Percentiles rank a stretch among this genome's conserved stretches.
phyloP scores from a whole-genome alignment of 2,888 invertebrate species.

The Hypomecis punctinalis region DNA sequence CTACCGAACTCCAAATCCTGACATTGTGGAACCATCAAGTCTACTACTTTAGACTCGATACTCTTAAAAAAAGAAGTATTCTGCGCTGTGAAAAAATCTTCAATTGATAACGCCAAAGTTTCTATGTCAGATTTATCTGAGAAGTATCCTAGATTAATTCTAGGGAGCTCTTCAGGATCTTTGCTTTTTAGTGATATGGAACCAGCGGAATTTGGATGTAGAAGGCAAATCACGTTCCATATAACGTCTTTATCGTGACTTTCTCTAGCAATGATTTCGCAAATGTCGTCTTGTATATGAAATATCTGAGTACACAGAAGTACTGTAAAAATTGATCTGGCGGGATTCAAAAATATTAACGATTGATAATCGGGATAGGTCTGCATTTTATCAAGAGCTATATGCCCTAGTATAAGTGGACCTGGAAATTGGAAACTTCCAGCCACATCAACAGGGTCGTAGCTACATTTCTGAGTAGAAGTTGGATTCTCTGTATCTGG shows the following conservation, averaged over 20 bases:
- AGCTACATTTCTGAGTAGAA: background rate
- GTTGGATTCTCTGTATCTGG: background rate
- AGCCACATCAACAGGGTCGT: slow-evolving; percentile 28
- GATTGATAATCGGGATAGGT: slow-evolving; percentile 63
- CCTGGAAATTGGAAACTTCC: slow-evolving; percentile 53
- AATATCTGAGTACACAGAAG: slow-evolving; percentile 52
- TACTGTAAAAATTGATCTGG: slow-evolving; percentile 46
- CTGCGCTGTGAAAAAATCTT: slow-evolving; percentile 51
- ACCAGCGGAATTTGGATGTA: slow-evolving; percentile 63
- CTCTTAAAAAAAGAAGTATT: slow-evolving; percentile 54
- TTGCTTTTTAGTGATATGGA: slow-evolving; percentile 49
- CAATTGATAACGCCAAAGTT: slow-evolving; percentile 46
- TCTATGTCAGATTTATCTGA: slow-evolving; percentile 52
- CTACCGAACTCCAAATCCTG: slow-evolving; percentile 43
- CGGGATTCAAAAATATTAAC: slow-evolving; percentile 48
- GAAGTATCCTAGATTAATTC: slow-evolving; percentile 52
- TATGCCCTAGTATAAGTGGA: slow-evolving; percentile 56
- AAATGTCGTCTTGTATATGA: slow-evolving; percentile 49
- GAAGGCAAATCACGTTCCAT: slow-evolving; percentile 47
- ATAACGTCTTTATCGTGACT: slow-evolving; percentile 42
- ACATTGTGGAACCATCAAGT: slow-evolving; percentile 50
- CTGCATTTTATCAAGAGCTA: slow-evolving; percentile 56
- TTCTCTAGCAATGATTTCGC: slow-evolving; percentile 47
- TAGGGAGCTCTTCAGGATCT: slow-evolving; percentile 54
- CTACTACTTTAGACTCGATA: slow-evolving; percentile 47